Evolutionary conservation across 2,113 vertebrate species (phyloP).

Genomic region (Puma concolor): DNA sequence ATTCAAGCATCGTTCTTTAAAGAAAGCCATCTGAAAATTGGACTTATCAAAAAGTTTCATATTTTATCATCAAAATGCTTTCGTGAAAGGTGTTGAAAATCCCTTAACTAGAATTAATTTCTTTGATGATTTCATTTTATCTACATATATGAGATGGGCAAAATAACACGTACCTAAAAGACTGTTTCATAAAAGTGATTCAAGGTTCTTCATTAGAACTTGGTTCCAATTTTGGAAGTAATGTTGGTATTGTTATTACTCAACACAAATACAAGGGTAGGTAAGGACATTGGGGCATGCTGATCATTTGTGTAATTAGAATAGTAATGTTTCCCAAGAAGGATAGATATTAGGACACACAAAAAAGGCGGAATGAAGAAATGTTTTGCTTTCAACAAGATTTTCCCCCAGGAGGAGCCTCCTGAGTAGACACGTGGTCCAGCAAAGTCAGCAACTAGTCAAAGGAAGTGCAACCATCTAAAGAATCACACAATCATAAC

Average conservation of each 20-base stretch:
- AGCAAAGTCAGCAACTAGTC: background rate
- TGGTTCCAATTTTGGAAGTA: background rate
- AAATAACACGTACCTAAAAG: background rate
- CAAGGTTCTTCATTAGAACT: background rate
- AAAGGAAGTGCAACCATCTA: background rate
- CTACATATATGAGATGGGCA: background rate
- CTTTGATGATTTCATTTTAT: background rate
- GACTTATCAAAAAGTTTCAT: background rate
- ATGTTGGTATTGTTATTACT: background rate
- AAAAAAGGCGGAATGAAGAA: background rate
- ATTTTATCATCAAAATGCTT: constrained; percentile 8
- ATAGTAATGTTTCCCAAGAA: background rate
- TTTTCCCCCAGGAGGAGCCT: background rate
- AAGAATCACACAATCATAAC: background rate
- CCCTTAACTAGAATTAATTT: constrained; percentile 16
- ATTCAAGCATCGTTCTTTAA: background rate
- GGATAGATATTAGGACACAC: background rate
- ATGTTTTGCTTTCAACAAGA: background rate
- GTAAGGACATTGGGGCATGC: background rate
- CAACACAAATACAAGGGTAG: background rate
- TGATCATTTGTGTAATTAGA: background rate
- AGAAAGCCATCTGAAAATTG: background rate
- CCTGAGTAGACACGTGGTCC: background rate
- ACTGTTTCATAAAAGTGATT: background rate
- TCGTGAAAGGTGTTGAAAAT: background rate